Percentiles rank a stretch among this genome's conserved stretches.
phyloP scores from a whole-genome alignment of 2,888 invertebrate genomes.

The Xanthia icteritia region DNA sequence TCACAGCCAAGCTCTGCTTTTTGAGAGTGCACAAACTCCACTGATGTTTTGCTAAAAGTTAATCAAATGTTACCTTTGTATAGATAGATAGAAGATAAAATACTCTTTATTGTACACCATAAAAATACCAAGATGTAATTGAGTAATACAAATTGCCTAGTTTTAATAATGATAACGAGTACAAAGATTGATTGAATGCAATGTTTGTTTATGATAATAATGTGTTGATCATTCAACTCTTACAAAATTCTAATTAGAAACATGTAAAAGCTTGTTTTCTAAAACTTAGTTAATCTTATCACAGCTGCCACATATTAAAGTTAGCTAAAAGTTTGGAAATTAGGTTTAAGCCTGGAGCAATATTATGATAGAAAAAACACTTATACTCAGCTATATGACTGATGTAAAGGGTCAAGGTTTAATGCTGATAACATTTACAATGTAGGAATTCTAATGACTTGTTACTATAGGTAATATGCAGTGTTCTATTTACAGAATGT shows the following conservation, averaged over 20 bases:
- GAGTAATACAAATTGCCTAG: background rate
- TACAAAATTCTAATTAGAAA: background rate
- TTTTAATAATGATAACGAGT: background rate
- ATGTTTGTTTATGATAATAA: constrained; percentile 10
- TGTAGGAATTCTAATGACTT: constrained; percentile 66
- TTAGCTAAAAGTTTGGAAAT: background rate
- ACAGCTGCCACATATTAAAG: background rate
- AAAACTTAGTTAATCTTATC: background rate
- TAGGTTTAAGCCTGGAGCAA: background rate
- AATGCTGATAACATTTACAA: constrained; percentile 63
- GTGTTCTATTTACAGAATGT: constrained; percentile 82
- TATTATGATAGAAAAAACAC: constrained; percentile 7
- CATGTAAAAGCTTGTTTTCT: background rate
- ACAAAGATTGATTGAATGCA: background rate
- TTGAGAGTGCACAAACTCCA: constrained; percentile 94
- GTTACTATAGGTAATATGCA: constrained; percentile 45
- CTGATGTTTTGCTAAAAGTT: constrained; percentile 92
- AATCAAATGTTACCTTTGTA: constrained; percentile 14
- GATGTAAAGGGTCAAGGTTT: constrained; percentile 72
- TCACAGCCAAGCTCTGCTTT: constrained; percentile 94
- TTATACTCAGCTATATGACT: constrained; percentile 15
- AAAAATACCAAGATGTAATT: too few species aligned
- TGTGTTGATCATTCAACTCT: background rate
- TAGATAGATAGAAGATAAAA: too few species aligned
- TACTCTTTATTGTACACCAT: too few species aligned